Evolutionary conservation across 1,140 invertebrate species (phyloP).

Genomic region (Atta colombica): DNA sequence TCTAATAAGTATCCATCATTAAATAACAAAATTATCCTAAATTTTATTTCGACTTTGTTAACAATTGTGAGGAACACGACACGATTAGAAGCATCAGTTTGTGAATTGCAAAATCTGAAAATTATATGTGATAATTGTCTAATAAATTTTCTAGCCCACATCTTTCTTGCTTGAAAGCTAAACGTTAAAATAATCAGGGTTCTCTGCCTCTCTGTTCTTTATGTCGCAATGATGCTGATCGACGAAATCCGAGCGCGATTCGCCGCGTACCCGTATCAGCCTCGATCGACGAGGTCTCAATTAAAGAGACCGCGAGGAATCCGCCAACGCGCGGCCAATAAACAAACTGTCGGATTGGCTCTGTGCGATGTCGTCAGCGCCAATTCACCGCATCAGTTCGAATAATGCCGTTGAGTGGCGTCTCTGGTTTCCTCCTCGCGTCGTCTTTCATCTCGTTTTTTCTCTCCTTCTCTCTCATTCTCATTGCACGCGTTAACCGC

Average conservation of each 20-base stretch:
- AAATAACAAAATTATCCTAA: background rate
- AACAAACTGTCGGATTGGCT: conserved; percentile 81
- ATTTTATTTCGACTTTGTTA: background rate
- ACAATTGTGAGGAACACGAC: background rate
- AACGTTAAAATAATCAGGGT: background rate
- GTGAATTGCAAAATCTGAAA: background rate
- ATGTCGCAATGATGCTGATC: background rate
- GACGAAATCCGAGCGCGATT: conserved; percentile 43
- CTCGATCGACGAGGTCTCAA: conserved; percentile 78
- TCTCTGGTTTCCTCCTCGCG: conserved; percentile 68
- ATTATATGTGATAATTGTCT: background rate
- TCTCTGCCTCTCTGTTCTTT: background rate
- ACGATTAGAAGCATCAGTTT: background rate
- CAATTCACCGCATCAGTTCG: conserved; percentile 84
- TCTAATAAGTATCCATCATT: background rate
- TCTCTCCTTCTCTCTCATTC: conserved; percentile 48
- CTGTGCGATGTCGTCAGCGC: conserved; percentile 78
- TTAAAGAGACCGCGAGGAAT: conserved; percentile 81
- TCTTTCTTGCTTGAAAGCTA: background rate
- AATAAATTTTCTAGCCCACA: background rate
- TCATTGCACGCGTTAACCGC: conserved; percentile 79
- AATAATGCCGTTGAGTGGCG: conserved; percentile 80
- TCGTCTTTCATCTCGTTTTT: conserved; percentile 61
- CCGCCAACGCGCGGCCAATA: conserved; percentile 81
- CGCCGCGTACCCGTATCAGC: conserved; percentile 75